A percentile compares a stretch with the other conserved stretches of the same genome.
phyloP scores from a whole-genome alignment of 2,888 invertebrate genomes.

The Tetragonula carbonaria region DNA sequence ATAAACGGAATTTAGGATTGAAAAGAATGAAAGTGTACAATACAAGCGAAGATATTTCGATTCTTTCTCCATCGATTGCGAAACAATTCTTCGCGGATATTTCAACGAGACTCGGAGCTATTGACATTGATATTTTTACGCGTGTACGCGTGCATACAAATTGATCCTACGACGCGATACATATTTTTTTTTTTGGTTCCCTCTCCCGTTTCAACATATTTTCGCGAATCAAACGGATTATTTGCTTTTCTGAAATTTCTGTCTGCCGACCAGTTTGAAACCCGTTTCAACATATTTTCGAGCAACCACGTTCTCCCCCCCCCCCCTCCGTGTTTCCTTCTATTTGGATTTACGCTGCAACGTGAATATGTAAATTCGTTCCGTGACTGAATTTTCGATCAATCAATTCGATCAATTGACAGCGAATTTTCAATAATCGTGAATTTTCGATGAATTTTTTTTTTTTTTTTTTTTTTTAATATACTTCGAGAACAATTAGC shows the following conservation, averaged over 20 bases:
- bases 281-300: constrained; percentile 25
- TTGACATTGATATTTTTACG: neutral
- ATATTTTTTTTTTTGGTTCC: neutral
- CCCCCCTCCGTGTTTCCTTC: neutral
- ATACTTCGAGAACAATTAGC: neutral
- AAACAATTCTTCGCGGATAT: neutral
- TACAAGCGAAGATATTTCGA: neutral
- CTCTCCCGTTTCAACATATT: neutral
- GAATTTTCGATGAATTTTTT: too few species aligned
- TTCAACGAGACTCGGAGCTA: neutral
- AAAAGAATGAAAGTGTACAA: neutral
- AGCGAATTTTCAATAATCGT: neutral
- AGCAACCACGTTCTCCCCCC: neutral
- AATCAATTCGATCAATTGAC: neutral
- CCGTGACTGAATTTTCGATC: constrained; percentile 2
- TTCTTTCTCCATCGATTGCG: too few species aligned
- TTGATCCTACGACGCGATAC: neutral
- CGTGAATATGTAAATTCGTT: neutral
- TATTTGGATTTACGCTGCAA: neutral
- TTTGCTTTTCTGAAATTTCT: constrained; percentile 5
- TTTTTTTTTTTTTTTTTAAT: too few species aligned
- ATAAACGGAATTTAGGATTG: neutral
- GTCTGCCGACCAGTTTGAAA: neutral
- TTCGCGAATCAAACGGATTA: neutral
- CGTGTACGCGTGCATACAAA: neutral